Evolutionary conservation across 2,113 vertebrate species (phyloP).

Genomic region (Choloepus hoffmanni): DNA sequence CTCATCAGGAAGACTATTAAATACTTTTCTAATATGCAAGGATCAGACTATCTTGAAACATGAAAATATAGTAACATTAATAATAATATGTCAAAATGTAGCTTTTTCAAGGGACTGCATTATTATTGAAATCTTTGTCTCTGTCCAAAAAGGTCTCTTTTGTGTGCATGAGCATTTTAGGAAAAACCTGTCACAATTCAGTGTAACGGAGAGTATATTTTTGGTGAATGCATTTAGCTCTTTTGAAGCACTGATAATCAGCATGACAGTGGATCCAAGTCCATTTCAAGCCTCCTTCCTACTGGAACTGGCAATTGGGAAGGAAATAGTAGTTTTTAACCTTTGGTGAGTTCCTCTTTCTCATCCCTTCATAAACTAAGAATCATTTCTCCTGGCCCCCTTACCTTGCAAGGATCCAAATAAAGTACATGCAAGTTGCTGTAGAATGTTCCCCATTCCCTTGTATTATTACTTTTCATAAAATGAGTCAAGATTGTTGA

Average conservation of each 20-base stretch:
- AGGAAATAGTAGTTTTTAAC: not conserved
- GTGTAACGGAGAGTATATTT: not conserved
- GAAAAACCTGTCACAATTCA: not conserved
- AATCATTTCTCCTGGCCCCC: not conserved
- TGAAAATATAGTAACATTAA: not conserved
- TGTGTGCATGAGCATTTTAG: not conserved
- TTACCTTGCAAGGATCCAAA: slow-evolving; percentile 32
- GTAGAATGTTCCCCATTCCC: not conserved
- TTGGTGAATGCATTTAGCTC: not conserved
- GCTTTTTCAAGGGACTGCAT: not conserved
- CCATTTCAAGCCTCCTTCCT: not conserved
- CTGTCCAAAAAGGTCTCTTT: not conserved
- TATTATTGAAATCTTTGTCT: not conserved
- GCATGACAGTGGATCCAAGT: not conserved
- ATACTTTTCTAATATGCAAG: not conserved
- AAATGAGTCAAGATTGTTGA: not conserved
- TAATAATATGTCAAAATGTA: not conserved
- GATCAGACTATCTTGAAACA: not conserved
- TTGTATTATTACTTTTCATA: not conserved
- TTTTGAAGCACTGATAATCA: not conserved
- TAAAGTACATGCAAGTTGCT: not conserved
- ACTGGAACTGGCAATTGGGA: not conserved
- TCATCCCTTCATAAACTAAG: not conserved
- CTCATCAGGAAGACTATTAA: not conserved
- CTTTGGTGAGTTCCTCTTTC: not conserved